Percentiles rank a stretch among this genome's conserved stretches.
phyloP scores from a whole-genome alignment of 1,140 invertebrate species.

The Drosophila obscura region DNA sequence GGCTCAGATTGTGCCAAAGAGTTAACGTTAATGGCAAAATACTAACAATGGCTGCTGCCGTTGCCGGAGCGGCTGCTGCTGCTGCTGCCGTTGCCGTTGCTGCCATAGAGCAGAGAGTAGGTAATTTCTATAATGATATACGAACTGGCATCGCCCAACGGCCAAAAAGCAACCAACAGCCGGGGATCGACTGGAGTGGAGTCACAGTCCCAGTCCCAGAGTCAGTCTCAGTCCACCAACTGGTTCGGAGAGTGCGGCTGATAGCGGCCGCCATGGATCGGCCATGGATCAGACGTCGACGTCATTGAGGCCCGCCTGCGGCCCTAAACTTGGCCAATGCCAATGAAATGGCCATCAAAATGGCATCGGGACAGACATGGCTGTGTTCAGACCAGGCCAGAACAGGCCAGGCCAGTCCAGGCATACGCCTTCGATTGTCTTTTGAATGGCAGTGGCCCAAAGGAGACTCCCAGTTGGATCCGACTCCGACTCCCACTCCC shows the following conservation, averaged over 20 bases:
- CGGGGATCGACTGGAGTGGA: constrained; percentile 4
- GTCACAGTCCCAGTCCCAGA: constrained; percentile 1
- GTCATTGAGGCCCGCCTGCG: constrained; percentile 21
- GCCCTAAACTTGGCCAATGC: constrained; percentile 34
- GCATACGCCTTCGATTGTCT: constrained; percentile 40
- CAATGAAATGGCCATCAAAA: constrained; percentile 56
- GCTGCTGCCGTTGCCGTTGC: not conserved
- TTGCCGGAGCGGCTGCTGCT: not conserved
- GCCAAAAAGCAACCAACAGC: constrained; percentile 55
- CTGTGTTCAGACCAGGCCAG: not conserved
- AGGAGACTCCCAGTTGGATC: constrained; percentile 6
- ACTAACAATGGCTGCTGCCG: constrained; percentile 71
- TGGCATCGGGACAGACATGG: constrained; percentile 40
- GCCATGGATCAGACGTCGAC: constrained; percentile 30
- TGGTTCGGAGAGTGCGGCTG: constrained; percentile 45
- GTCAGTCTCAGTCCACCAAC: constrained; percentile 16
- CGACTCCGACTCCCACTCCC: too few species aligned
- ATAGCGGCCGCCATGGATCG: constrained; percentile 47
- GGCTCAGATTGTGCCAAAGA: constrained; percentile 72
- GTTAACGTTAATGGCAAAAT: constrained; percentile 81
- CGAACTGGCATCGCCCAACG: constrained; percentile 74
- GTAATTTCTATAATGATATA: constrained; percentile 83
- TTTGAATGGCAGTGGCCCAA: constrained; percentile 14
- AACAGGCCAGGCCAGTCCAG: not conserved
- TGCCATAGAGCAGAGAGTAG: constrained; percentile 57